Evolutionary conservation across 2,888 invertebrate genomes (phyloP), one percentile per base, ranked within the genome.

Genomic region (Timema podura): DNA sequence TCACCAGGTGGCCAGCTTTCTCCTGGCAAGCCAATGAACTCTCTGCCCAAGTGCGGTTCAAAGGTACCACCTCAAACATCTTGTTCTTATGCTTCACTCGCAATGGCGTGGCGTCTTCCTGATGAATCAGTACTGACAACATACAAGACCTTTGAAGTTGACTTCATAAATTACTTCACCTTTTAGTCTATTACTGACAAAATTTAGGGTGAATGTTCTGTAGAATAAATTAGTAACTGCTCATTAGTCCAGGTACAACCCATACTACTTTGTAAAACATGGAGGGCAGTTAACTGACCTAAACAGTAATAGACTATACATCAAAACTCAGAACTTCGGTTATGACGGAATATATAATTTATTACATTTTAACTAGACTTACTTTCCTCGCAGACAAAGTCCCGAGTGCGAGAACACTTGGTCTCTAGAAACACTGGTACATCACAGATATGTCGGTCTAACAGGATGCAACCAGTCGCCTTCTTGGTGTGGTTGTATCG

Each of bases 1-100:
- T 13, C 2, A 49, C n/a, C 11, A 49, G 51, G 51, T 49, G n/a
- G 10, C 51, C 51, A 13, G 11, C 51, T 49, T 49, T 49, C 51
- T 49, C 51, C 2, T n/a, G 51, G 51, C 51, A 49, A 10, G 51
- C 51, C 51, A n/a, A 10, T 2, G n/a, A 10, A n/a, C 51, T 49
- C 11, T 49, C 51, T n/a, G 51, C 11, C 51, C 51, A 49, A 10
- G 51, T 49, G 51, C n/a, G 51, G 51, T 49, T 49, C 51, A 49
- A n/a, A 13, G 51, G 51, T 49, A 49, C 51, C 51, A 49, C n/a
- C 51, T 49, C 51, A n/a, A 49, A 49, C 11, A 49, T 49, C 51
- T 49, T 10, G 51, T 49, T 10, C 11, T 49, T n/a, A 10, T 49
- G 10, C 51, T 49, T 10, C 51, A 49, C 51, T 49, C 51, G 51